These are phyloP conservation scores for Cyclina sinensis DNA, from an alignment of 1,140 invertebrate genomes.

Conservation along the genomic window DNA sequence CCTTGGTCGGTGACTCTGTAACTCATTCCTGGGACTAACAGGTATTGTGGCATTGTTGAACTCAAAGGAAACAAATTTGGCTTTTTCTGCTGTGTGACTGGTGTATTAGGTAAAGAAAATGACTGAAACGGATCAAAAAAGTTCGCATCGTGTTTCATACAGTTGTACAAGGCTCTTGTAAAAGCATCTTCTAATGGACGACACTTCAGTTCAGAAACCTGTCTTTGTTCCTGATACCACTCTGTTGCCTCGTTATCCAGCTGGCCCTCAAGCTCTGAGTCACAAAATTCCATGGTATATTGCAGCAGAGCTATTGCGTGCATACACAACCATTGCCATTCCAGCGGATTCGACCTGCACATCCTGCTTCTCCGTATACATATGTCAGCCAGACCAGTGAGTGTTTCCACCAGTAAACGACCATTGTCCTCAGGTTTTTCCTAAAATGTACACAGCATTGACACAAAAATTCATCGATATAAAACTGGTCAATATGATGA, in stretches of 20 bases:
- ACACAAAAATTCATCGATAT: too few relatives aligned
- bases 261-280: constrained; percentile 74
- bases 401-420: constrained; percentile 74
- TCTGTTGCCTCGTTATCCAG: constrained; percentile 79
- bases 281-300: constrained; percentile 80
- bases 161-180: constrained; percentile 81
- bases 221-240: constrained; percentile 79
- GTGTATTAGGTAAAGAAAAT: constrained; percentile 76
- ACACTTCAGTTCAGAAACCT: constrained; percentile 73
- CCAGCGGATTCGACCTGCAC: constrained; percentile 82
- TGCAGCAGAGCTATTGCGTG: constrained; percentile 81
- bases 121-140: constrained; percentile 80
- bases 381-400: constrained; percentile 81
- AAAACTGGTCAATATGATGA: too few relatives aligned
- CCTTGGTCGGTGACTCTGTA: constrained; percentile 69
- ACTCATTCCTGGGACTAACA: constrained; percentile 76
- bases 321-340: constrained; percentile 84
- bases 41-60: constrained; percentile 72
- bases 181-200: constrained; percentile 80
- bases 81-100: constrained; percentile 70
- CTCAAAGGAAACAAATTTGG: constrained; percentile 72
- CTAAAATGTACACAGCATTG: too few relatives aligned
- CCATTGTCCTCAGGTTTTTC: constrained; percentile 80
- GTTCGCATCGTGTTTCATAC: constrained; percentile 81
- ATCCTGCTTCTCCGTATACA: constrained; percentile 80